A percentile compares a stretch with the other conserved stretches of the same genome.
phyloP scores from a whole-genome alignment of 37 sponge, comb jelly and placozoan genomes.

The Crambe crambe region DNA sequence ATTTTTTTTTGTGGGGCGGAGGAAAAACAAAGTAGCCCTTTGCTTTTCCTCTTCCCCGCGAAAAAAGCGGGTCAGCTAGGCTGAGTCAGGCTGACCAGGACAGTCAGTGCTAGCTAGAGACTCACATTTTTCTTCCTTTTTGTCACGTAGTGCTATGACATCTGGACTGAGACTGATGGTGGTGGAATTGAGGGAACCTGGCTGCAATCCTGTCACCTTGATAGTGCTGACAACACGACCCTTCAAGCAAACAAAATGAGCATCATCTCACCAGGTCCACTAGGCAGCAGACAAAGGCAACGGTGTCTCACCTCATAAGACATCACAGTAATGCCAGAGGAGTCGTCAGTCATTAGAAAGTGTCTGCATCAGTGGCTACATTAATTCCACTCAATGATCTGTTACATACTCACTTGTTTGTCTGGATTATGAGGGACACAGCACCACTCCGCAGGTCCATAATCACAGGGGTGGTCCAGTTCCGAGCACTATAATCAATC shows the following conservation, averaged over 20 bases:
- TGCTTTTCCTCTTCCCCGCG: no score
- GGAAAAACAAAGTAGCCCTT: no score
- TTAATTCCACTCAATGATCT: background rate
- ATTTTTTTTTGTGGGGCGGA: no score
- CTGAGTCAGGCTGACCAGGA: no score
- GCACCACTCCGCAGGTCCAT: constrained; percentile 79
- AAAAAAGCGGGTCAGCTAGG: no score
- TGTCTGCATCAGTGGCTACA: constrained; percentile 36
- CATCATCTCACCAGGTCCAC: background rate
- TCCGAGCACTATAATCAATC: constrained; percentile 42
- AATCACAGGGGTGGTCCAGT: constrained; percentile 91
- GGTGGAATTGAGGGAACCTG: constrained; percentile 66
- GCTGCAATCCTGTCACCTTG: constrained; percentile 51
- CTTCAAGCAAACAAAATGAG: constrained; percentile 10
- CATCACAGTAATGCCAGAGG: constrained; percentile 70
- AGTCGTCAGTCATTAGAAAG: constrained; percentile 80
- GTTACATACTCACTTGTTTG: constrained; percentile 56
- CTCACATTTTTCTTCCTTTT: constrained; percentile 84
- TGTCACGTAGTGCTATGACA: constrained; percentile 77
- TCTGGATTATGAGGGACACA: constrained; percentile 67
- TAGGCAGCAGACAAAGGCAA: background rate
- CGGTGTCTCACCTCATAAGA: constrained; percentile 77
- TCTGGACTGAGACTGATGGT: constrained; percentile 72
- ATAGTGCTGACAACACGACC: constrained; percentile 78
- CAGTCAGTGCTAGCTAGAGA: no score